Conservation (phyloP, 2,888 invertebrate genomes). For the Agrochola macilenta region DNA sequence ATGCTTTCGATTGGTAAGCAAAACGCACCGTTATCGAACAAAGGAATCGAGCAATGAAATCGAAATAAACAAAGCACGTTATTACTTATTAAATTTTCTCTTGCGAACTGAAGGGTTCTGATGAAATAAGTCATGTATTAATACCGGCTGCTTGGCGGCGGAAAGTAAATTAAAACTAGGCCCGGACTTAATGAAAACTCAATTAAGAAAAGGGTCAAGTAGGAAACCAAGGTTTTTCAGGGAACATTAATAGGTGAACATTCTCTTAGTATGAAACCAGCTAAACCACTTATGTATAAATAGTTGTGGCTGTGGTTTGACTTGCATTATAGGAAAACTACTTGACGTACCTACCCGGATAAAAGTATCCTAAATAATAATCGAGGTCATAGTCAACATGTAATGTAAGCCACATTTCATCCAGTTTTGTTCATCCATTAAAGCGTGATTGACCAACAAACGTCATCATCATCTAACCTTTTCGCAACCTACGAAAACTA, state of each 20-base stretch:
- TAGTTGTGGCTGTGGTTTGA: neutral
- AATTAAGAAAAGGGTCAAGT: conserved; percentile 60
- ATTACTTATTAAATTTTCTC: conserved; percentile 41
- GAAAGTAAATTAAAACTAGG: conserved; percentile 54
- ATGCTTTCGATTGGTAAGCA: conserved; percentile 11
- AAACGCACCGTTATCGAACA: neutral
- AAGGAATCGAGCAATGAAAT: conserved; percentile 21
- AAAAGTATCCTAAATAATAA: neutral
- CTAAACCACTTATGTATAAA: neutral
- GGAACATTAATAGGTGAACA: conserved; percentile 31
- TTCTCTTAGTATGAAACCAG: conserved; percentile 34
- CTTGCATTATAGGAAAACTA: neutral
- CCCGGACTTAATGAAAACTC: conserved; percentile 55
- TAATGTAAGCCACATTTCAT: neutral
- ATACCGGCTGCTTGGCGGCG: conserved; percentile 29
- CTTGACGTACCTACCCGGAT: neutral
- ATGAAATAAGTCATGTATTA: conserved; percentile 49
- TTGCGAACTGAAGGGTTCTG: conserved; percentile 17
- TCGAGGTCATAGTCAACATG: neutral
- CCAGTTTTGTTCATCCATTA: neutral
- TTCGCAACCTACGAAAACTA: neutral
- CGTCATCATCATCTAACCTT: neutral
- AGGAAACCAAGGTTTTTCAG: conserved; percentile 44
- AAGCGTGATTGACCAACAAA: neutral
- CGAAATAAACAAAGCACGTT: conserved; percentile 17